A percentile compares a stretch with the other conserved stretches of the same genome.
Conservation (phyloP, 2,797 vertebrate genomes). For the Parambassis ranga region DNA sequence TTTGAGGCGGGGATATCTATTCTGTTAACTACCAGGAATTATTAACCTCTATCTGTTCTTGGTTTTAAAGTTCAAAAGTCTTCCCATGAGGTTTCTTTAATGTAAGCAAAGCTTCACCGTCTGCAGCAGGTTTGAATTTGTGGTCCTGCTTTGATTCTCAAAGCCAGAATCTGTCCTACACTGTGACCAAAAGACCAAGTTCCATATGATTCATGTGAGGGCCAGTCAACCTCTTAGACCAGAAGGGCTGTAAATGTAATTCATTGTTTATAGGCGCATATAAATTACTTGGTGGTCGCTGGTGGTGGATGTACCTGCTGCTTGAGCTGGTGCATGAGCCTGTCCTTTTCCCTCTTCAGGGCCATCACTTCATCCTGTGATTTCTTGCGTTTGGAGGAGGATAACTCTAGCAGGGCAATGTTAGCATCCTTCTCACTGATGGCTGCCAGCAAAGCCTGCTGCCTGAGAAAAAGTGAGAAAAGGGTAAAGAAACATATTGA, state of each 20-base stretch:
- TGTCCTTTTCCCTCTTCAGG: slow-evolving; percentile 94
- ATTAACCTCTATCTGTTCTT: slow-evolving; percentile 66
- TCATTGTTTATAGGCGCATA: slow-evolving; percentile 19
- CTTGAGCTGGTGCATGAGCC: slow-evolving; percentile 94
- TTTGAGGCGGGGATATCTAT: slow-evolving; percentile 48
- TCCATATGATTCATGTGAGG: slow-evolving; percentile 31
- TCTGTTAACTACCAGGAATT: slow-evolving; percentile 62
- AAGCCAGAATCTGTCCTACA: slow-evolving; percentile 26
- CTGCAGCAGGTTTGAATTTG: slow-evolving; percentile 57
- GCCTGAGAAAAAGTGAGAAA: slow-evolving; percentile 75
- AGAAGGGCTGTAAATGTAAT: slow-evolving; percentile 19
- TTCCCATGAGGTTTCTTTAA: slow-evolving; percentile 40
- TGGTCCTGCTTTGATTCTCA: slow-evolving; percentile 43
- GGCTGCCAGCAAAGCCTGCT: slow-evolving; percentile 94
- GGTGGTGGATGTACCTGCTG: slow-evolving; percentile 90
- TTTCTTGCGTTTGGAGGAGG: slow-evolving; percentile 90
- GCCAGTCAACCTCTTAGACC: slow-evolving; percentile 27
- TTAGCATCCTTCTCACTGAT: slow-evolving; percentile 99
- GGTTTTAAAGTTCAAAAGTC: slow-evolving; percentile 61
- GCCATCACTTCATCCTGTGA: slow-evolving; percentile 95
- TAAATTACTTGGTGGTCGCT: slow-evolving; percentile 65
- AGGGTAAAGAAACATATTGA: background rate
- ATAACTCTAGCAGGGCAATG: slow-evolving; percentile 76
- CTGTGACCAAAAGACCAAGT: slow-evolving; percentile 38
- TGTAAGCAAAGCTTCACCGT: slow-evolving; percentile 22